Conservation (phyloP, 2,113 vertebrate species). For the Chlorodrepanis virens region DNA sequence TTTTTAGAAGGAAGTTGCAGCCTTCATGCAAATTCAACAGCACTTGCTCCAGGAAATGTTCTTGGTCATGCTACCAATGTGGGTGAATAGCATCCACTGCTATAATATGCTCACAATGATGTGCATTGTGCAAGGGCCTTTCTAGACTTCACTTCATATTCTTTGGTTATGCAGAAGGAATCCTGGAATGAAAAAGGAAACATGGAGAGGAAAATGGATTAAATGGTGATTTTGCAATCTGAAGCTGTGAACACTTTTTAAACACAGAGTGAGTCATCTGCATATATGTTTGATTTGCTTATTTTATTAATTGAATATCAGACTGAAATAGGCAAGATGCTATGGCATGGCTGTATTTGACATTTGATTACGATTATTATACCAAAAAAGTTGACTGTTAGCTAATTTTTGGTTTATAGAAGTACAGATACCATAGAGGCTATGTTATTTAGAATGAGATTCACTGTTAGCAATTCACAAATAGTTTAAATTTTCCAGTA, state of each 20-base stretch:
- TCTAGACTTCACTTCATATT: conserved; percentile 54
- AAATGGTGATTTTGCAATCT: conserved; percentile 51
- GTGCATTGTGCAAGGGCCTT: neutral
- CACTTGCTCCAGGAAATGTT: neutral
- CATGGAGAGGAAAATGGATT: conserved; percentile 56
- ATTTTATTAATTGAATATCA: conserved; percentile 61
- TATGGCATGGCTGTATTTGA: conserved; percentile 33
- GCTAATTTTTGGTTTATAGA: conserved; percentile 29
- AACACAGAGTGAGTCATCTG: conserved; percentile 52
- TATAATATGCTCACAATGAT: neutral
- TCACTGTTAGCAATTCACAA: neutral
- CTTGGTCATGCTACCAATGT: neutral
- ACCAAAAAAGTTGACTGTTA: conserved; percentile 29
- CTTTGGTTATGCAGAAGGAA: conserved; percentile 64
- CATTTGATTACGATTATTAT: neutral
- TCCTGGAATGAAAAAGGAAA: conserved; percentile 57
- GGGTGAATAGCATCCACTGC: neutral
- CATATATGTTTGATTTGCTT: conserved; percentile 58
- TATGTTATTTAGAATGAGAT: conserved; percentile 12
- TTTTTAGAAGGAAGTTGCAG: neutral
- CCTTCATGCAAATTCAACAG: neutral
- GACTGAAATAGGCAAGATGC: conserved; percentile 37
- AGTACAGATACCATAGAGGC: conserved; percentile 12
- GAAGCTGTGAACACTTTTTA: conserved; percentile 68
- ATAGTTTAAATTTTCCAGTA: conserved; percentile 45